These are phyloP conservation scores for Mimachlamys varia DNA, from an alignment of 2,888 invertebrate genomes.

Conservation along the genomic window DNA sequence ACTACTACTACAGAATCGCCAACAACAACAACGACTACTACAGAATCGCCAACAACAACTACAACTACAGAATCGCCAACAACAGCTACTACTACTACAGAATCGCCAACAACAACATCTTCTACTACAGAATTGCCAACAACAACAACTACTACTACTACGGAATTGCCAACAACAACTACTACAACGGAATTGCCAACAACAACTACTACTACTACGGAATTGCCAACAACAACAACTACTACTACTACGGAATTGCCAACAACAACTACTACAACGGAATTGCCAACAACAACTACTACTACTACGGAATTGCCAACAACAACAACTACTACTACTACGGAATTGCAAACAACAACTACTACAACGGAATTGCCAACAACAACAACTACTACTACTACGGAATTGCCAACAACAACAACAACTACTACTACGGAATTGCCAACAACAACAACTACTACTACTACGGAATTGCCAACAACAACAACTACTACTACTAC, in stretches of 20 bases:
- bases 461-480: slow-evolving; percentile 8
- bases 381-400: slow-evolving; percentile 36
- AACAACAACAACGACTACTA: slow-evolving; percentile 36
- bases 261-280: too few relatives aligned
- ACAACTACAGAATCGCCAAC: slow-evolving; percentile 18
- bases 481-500: slow-evolving; percentile 42
- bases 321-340: slow-evolving; percentile 38
- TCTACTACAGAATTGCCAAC: slow-evolving; percentile 39
- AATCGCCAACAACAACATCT: slow-evolving; percentile 37
- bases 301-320: slow-evolving; percentile 32
- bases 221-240: slow-evolving; percentile 38
- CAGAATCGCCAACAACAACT: slow-evolving; percentile 13
- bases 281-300: slow-evolving; percentile 38
- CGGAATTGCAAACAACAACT: neutral
- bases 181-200: slow-evolving; percentile 39
- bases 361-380: slow-evolving; percentile 20
- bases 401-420: slow-evolving; percentile 37
- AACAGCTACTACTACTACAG: slow-evolving; percentile 34
- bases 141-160: slow-evolving; percentile 2
- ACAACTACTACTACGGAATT: slow-evolving; percentile 37
- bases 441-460: slow-evolving; percentile 32
- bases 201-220: slow-evolving; percentile 29
- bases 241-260: slow-evolving; percentile 37
- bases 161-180: slow-evolving; percentile 32
- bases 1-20: slow-evolving; percentile 34